phyloP scores from a whole-genome alignment of 1,140 invertebrate species.

The Cylas formicarius region DNA sequence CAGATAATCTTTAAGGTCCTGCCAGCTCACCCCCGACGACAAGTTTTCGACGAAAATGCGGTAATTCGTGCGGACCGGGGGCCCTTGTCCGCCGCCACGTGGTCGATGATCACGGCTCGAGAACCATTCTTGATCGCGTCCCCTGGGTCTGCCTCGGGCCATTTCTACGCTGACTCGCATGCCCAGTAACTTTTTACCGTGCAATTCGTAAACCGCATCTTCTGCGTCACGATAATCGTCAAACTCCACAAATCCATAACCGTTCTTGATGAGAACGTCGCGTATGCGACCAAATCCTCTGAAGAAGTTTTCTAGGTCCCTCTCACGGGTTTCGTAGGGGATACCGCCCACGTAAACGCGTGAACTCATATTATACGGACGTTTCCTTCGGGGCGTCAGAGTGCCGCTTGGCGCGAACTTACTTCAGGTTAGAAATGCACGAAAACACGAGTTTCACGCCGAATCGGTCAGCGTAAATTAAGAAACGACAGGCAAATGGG shows the following conservation, averaged over 20 bases:
- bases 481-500: too few relatives aligned
- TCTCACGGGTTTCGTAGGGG: constrained; percentile 20
- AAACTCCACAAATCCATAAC: constrained; percentile 96
- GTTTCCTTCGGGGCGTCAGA: too few relatives aligned
- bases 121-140: constrained; percentile 34
- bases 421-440: too few relatives aligned
- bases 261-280: constrained; percentile 21
- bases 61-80: constrained; percentile 91
- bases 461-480: too few relatives aligned
- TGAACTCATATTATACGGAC: too few relatives aligned
- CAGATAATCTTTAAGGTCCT: constrained; percentile 99
- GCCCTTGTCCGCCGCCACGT: constrained; percentile 44
- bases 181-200: constrained; percentile 88
- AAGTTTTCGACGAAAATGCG: constrained; percentile 93
- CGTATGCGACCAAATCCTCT: constrained; percentile 18
- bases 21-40: constrained; percentile 95
- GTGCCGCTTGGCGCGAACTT: too few relatives aligned
- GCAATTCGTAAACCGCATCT: constrained; percentile 93
- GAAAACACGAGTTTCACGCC: too few relatives aligned
- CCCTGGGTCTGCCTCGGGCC: constrained; percentile 64
- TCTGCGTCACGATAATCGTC: constrained; percentile 95
- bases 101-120: constrained; percentile 13
- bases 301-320: constrained; percentile 20
- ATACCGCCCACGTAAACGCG: constrained; percentile 22
- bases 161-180: constrained; percentile 83